phyloP scores from a whole-genome alignment of 2,113 vertebrate genomes.

The Dicentrarchus labrax region DNA sequence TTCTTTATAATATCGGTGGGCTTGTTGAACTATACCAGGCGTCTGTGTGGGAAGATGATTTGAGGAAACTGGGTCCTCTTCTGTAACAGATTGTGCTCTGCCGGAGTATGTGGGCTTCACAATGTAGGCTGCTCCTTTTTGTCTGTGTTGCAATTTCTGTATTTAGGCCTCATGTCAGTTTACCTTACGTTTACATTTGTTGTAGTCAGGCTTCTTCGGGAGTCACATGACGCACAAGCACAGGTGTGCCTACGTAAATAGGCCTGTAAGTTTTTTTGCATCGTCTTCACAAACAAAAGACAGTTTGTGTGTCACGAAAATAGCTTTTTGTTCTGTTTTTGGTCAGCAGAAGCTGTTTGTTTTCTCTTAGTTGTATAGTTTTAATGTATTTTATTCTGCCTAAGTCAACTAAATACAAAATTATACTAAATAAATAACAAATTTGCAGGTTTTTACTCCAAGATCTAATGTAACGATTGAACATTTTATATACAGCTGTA shows the following conservation, averaged over 20 bases:
- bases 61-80: conserved; percentile 54
- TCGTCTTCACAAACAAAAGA: conserved; percentile 6
- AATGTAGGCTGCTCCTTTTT: conserved; percentile 49
- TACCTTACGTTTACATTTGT: conserved; percentile 20
- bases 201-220: conserved; percentile 24
- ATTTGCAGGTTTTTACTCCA: neutral
- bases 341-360: conserved; percentile 3
- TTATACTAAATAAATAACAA: neutral
- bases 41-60: conserved; percentile 58
- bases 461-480: neutral
- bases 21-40: neutral
- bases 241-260: conserved; percentile 50
- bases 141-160: conserved; percentile 53
- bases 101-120: conserved; percentile 39
- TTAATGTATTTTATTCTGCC: neutral
- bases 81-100: conserved; percentile 44
- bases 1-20: neutral
- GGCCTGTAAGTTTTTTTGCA: conserved; percentile 26
- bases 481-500: no score
- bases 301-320: neutral
- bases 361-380: no score
- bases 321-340: neutral
- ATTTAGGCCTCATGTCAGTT: conserved; percentile 33
- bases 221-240: conserved; percentile 10
- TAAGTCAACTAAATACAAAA: neutral